Evolutionary conservation across 2,888 invertebrate genomes (phyloP).

Genomic region (Fragum sueziense): DNA sequence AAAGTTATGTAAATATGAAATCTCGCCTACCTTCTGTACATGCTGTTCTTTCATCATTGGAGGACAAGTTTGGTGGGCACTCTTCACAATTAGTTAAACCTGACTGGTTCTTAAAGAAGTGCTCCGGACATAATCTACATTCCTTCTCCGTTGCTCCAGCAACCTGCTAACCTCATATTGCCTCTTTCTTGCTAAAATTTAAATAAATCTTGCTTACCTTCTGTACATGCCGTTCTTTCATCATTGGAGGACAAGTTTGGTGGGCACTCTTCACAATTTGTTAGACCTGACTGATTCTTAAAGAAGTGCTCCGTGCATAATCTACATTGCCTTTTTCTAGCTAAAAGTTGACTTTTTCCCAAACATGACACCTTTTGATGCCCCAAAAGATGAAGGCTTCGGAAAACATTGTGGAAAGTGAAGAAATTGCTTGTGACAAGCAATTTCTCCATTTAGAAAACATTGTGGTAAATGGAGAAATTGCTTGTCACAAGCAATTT

Average conservation of each 20-base stretch:
- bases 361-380: no score
- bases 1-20: no score
- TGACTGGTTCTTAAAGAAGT: conserved; percentile 23
- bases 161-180: neutral
- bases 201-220: no score
- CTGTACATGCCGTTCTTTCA: conserved; percentile 38
- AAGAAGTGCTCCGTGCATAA: conserved; percentile 25
- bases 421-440: no score
- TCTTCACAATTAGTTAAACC: conserved; percentile 34
- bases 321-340: conserved; percentile 29
- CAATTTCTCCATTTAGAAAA: no score
- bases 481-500: no score
- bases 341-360: no score
- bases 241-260: conserved; percentile 44
- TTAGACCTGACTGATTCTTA: conserved; percentile 34
- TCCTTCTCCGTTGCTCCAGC: neutral
- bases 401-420: no score
- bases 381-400: no score
- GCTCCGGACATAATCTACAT: conserved; percentile 34
- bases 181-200: no score
- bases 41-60: conserved; percentile 43
- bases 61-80: conserved; percentile 50
- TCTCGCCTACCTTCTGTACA: conserved; percentile 40
- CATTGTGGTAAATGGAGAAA: no score
- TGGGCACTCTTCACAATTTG: conserved; percentile 43